These are phyloP conservation scores for Lypha dubia DNA, from an alignment of 2,888 invertebrate genomes.

Conservation along the genomic window DNA sequence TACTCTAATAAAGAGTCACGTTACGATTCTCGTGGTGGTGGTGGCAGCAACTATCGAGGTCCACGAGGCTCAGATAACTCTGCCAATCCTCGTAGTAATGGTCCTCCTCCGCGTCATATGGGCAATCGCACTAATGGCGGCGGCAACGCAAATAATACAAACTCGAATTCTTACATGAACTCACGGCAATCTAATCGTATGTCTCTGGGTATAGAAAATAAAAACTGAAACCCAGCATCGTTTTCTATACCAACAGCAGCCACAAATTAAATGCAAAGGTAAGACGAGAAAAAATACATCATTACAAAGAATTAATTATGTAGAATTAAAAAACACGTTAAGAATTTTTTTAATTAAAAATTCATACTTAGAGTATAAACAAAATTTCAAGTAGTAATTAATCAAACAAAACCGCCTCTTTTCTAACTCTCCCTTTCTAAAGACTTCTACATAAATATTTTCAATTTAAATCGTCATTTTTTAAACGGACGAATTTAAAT, in stretches of 20 bases:
- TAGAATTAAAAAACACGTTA: constrained; percentile 57
- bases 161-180: constrained; percentile 79
- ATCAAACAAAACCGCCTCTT: constrained; percentile 34
- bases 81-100: constrained; percentile 75
- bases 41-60: constrained; percentile 78
- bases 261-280: background rate
- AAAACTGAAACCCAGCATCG: constrained; percentile 75
- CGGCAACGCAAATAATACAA: constrained; percentile 72
- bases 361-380: constrained; percentile 59
- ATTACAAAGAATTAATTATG: constrained; percentile 67
- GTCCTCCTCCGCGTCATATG: constrained; percentile 78
- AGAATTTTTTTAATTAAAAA: constrained; percentile 60
- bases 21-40: constrained; percentile 76
- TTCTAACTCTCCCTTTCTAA: background rate
- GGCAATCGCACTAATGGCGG: constrained; percentile 73
- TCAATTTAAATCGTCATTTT: background rate
- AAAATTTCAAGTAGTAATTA: constrained; percentile 53
- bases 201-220: constrained; percentile 77
- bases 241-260: constrained; percentile 7
- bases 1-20: constrained; percentile 76
- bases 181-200: constrained; percentile 75
- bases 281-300: constrained; percentile 50
- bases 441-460: background rate
- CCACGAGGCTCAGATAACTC: constrained; percentile 78
- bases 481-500: background rate